Conservation (phyloP, 2,113 vertebrate species). For the Miniopterus natalensis region DNA sequence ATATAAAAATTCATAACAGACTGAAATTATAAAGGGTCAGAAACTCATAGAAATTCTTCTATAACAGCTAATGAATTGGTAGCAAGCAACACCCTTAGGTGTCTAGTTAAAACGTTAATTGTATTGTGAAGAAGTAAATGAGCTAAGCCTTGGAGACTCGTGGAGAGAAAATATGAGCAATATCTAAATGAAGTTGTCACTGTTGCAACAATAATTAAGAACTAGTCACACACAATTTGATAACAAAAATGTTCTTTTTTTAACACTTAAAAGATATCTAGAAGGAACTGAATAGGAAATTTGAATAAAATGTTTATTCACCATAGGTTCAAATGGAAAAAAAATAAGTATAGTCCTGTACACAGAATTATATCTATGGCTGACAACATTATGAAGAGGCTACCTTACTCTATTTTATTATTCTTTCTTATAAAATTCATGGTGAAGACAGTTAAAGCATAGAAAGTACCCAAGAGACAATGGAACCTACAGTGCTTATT, state of each 20-base stretch:
- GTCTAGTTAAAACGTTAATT: not conserved
- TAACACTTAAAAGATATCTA: not conserved
- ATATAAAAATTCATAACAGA: conserved; percentile 34
- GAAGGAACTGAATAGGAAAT: not conserved
- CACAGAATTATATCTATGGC: not conserved
- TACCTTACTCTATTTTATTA: not conserved
- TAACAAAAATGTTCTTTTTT: not conserved
- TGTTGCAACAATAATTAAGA: conserved; percentile 20
- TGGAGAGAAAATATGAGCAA: conserved; percentile 35
- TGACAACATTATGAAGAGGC: not conserved
- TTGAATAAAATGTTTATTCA: conserved; percentile 5
- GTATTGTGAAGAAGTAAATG: conserved; percentile 29
- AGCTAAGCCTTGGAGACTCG: conserved; percentile 1
- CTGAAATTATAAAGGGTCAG: not conserved
- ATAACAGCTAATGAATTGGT: not conserved
- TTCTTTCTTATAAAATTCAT: conserved; percentile 21
- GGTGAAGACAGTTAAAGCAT: conserved; percentile 26
- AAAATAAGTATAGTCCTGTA: not conserved
- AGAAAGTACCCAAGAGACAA: not conserved
- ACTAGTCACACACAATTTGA: not conserved
- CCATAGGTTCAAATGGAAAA: not conserved
- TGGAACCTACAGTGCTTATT: not conserved
- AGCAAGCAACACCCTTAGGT: conserved; percentile 3
- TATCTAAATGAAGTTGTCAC: conserved; percentile 20
- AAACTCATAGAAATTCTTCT: conserved; percentile 49